These are phyloP conservation scores for Dorcus hopei DNA, from an alignment of 2,888 invertebrate species.

Conservation along the genomic window DNA sequence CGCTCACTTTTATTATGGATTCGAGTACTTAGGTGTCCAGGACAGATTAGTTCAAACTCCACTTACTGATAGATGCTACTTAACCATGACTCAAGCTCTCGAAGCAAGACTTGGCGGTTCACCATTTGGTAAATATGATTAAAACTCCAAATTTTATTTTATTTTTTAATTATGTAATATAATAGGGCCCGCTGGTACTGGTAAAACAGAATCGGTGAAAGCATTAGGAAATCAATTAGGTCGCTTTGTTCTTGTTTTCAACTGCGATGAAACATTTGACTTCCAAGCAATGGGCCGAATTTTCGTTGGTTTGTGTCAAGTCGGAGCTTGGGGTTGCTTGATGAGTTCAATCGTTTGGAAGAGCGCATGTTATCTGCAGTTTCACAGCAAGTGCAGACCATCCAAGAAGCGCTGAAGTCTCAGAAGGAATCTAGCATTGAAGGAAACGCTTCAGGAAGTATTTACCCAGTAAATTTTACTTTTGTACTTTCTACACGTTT, in stretches of 20 bases:
- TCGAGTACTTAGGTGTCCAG: conserved; percentile 99
- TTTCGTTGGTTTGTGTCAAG: conserved; percentile 97
- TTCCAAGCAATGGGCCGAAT: conserved; percentile 99
- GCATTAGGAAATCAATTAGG: conserved; percentile 98
- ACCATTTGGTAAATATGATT: conserved; percentile 78
- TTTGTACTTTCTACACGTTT: conserved; percentile 11
- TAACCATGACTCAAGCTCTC: conserved; percentile 99
- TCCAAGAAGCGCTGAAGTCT: conserved; percentile 93
- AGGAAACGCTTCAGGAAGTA: conserved; percentile 24
- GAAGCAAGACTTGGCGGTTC: conserved; percentile 97
- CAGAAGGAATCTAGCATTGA: conserved; percentile 70
- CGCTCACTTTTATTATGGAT: conserved; percentile 96
- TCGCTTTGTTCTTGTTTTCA: conserved; percentile 97
- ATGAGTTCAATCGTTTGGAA: conserved; percentile 98
- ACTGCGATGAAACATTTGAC: conserved; percentile 99
- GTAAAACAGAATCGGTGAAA: conserved; percentile 99
- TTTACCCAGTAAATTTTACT: too few relatives aligned
- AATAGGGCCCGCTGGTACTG: conserved; percentile 88
- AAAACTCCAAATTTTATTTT: not conserved
- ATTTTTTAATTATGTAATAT: not conserved
- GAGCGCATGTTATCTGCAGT: conserved; percentile 99
- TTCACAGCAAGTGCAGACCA: conserved; percentile 98
- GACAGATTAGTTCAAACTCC: conserved; percentile 97
- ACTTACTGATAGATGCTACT: conserved; percentile 95
- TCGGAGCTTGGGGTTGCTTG: conserved; percentile 99